Percentiles rank a stretch among this genome's conserved stretches.
Conservation (phyloP, 2,888 invertebrate species). For the Ephialtes manifestator region DNA sequence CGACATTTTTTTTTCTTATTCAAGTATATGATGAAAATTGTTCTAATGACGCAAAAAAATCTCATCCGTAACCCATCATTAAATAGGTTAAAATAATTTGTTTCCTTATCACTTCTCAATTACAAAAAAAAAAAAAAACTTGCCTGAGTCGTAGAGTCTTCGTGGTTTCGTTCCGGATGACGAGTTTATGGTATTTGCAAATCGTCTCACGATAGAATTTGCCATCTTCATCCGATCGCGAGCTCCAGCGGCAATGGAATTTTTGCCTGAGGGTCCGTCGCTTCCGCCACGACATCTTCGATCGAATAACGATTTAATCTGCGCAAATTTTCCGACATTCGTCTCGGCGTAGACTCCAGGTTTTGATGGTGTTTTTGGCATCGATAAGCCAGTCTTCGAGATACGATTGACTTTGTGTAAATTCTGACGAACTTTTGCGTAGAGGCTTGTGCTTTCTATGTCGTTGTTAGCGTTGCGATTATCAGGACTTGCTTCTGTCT, state of each 20-base stretch:
- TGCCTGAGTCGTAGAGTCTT: conserved; percentile 42
- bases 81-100: background rate
- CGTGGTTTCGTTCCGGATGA: conserved; percentile 14
- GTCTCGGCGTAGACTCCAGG: conserved; percentile 67
- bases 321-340: conserved; percentile 64
- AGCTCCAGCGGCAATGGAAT: background rate
- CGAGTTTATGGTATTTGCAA: background rate
- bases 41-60: too few relatives aligned
- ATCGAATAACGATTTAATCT: conserved; percentile 70
- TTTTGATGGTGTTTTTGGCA: conserved; percentile 64
- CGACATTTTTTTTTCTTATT: too few relatives aligned
- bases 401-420: conserved; percentile 70
- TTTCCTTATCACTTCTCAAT: background rate
- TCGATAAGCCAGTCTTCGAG: conserved; percentile 65
- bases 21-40: too few relatives aligned
- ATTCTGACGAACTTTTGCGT: conserved; percentile 61
- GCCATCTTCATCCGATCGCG: background rate
- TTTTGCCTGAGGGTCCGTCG: background rate
- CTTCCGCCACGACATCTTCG: conserved; percentile 24
- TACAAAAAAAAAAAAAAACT: conserved; percentile 11
- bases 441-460: conserved; percentile 41
- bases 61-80: too few relatives aligned
- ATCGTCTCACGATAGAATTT: conserved; percentile 28
- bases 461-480: conserved; percentile 1
- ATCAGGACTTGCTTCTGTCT: background rate